Evolutionary conservation across 2,113 vertebrate species (phyloP).

Genomic region (Nothoprocta pentlandii): DNA sequence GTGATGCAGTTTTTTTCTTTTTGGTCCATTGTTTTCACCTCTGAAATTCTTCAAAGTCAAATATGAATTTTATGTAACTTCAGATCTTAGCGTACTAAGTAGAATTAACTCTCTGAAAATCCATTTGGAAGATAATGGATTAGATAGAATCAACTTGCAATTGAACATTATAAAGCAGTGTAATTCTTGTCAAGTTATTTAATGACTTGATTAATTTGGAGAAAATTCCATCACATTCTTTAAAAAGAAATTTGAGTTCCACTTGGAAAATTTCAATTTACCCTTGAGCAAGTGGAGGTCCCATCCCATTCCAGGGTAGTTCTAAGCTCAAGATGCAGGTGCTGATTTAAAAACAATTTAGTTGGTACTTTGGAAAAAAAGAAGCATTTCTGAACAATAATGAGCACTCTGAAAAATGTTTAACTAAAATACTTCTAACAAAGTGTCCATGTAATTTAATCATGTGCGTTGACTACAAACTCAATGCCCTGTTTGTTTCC

Average conservation of each 20-base stretch:
- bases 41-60: neutral
- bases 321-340: neutral
- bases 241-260: neutral
- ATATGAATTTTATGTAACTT: neutral
- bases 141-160: neutral
- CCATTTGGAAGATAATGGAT: neutral
- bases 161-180: neutral
- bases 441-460: neutral
- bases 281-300: neutral
- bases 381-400: neutral
- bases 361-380: fast-evolving
- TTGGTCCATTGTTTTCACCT: neutral
- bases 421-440: neutral
- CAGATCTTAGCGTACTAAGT: neutral
- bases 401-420: neutral
- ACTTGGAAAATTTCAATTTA: neutral
- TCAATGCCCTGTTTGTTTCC: neutral
- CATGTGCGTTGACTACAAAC: neutral
- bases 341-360: neutral
- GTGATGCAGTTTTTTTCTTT: neutral
- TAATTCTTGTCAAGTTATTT: neutral
- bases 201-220: neutral
- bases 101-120: neutral
- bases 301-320: neutral
- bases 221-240: neutral